Evolutionary conservation across 2,113 vertebrate genomes (phyloP).

Genomic region (Vidua macroura): DNA sequence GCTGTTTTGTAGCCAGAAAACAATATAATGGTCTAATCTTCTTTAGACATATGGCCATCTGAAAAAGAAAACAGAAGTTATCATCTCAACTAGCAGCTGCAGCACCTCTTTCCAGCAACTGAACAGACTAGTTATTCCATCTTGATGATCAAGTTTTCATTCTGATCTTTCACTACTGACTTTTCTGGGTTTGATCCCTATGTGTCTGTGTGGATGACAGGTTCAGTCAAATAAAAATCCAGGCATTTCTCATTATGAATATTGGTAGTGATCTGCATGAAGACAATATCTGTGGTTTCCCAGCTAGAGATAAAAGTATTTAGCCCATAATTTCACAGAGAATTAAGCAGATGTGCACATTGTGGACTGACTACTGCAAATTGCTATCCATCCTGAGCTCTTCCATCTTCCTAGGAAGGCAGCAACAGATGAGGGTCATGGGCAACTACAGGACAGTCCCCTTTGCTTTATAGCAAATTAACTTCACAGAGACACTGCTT

Average conservation of each 20-base stretch:
- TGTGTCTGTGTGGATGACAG: not conserved
- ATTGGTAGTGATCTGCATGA: not conserved
- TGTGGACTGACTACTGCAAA: not conserved
- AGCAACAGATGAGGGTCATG: not conserved
- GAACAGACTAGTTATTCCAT: not conserved
- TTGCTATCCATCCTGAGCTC: not conserved
- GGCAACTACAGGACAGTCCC: not conserved
- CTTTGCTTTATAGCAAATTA: not conserved
- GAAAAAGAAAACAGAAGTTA: not conserved
- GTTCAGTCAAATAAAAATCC: not conserved
- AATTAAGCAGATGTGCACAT: not conserved
- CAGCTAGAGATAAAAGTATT: not conserved
- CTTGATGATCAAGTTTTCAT: not conserved
- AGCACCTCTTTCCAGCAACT: not conserved
- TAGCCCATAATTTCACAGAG: not conserved
- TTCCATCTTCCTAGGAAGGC: not conserved
- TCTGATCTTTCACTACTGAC: not conserved
- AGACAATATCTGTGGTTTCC: not conserved
- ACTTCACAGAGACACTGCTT: not conserved
- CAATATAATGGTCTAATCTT: not conserved
- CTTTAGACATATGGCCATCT: not conserved
- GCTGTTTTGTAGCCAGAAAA: not conserved
- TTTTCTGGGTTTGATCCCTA: not conserved
- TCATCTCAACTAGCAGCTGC: not conserved
- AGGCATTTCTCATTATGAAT: not conserved